A percentile compares a stretch with the other conserved stretches of the same genome.
phyloP scores from a whole-genome alignment of 1,140 invertebrate genomes.

The Caenorhabditis brenneri region DNA sequence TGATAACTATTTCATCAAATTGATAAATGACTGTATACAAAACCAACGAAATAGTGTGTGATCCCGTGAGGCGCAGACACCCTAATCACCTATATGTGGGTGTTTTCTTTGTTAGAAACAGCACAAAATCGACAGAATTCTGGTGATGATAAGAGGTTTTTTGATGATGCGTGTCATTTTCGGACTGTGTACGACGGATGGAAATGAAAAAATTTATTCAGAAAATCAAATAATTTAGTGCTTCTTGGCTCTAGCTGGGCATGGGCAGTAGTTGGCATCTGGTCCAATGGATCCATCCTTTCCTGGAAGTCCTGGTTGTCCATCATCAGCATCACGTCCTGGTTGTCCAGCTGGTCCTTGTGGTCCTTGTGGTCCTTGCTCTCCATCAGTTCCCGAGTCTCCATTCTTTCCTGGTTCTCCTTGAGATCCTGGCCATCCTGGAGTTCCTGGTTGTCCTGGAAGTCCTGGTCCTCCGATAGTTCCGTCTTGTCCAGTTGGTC shows the following conservation, averaged over 20 bases:
- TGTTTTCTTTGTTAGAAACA: conserved; percentile 10
- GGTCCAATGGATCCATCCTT: conserved; percentile 37
- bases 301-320: conserved; percentile 37
- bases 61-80: background rate
- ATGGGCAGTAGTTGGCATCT: conserved; percentile 47
- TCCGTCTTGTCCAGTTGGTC: conserved; percentile 30
- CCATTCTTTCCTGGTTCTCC: conserved; percentile 47
- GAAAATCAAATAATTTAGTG: conserved; percentile 12
- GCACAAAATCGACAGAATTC: background rate
- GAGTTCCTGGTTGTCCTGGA: conserved; percentile 33
- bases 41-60: background rate
- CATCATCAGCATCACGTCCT: conserved; percentile 27
- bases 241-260: conserved; percentile 44
- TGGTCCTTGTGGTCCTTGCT: conserved; percentile 36
- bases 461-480: conserved; percentile 11
- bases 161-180: conserved; percentile 3
- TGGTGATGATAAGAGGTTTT: background rate
- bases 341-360: conserved; percentile 41
- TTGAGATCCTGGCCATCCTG: conserved; percentile 40
- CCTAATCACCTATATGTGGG: background rate
- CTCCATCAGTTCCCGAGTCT: conserved; percentile 32
- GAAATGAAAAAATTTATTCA: background rate
- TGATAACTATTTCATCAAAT: background rate
- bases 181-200: background rate
- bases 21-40: conserved; percentile 20